Conservation (phyloP, 2,113 vertebrate genomes). For the Boulengeromyrus knoepffleri region DNA sequence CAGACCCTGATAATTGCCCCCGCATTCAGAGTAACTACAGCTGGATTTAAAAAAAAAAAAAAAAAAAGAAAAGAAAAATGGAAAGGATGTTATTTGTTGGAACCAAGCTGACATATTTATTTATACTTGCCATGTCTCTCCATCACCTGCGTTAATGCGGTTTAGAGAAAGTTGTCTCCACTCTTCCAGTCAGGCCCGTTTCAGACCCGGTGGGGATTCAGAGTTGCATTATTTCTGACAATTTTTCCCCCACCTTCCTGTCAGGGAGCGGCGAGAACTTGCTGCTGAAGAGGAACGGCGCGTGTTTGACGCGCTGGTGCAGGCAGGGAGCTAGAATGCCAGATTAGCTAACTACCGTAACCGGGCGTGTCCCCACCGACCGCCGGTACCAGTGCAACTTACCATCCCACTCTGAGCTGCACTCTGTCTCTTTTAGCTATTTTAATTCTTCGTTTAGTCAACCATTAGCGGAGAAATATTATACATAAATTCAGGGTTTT, state of each 20-base stretch:
- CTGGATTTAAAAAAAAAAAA: not conserved
- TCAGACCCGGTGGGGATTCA: not conserved
- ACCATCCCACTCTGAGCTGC: not conserved
- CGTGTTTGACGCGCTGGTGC: too few species aligned
- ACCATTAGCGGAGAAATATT: not conserved
- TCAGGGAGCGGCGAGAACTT: not conserved
- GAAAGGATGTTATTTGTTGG: not conserved
- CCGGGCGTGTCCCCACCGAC: not conserved
- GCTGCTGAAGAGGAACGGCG: not conserved
- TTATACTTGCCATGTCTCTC: not conserved
- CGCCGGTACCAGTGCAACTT: not conserved
- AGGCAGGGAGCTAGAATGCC: not conserved
- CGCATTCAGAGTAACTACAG: not conserved
- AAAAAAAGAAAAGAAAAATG: not conserved
- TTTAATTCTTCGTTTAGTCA: not conserved
- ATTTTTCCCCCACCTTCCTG: not conserved
- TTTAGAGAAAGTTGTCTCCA: not conserved
- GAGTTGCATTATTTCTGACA: not conserved
- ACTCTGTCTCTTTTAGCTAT: not conserved
- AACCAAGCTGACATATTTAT: not conserved
- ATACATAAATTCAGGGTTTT: not conserved
- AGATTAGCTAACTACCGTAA: not conserved
- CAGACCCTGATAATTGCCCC: not conserved
- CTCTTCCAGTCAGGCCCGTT: not conserved
- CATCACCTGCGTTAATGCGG: not conserved